Evolutionary conservation across 2,113 vertebrate genomes (phyloP).

Genomic region (Sclerurus mexicanus): DNA sequence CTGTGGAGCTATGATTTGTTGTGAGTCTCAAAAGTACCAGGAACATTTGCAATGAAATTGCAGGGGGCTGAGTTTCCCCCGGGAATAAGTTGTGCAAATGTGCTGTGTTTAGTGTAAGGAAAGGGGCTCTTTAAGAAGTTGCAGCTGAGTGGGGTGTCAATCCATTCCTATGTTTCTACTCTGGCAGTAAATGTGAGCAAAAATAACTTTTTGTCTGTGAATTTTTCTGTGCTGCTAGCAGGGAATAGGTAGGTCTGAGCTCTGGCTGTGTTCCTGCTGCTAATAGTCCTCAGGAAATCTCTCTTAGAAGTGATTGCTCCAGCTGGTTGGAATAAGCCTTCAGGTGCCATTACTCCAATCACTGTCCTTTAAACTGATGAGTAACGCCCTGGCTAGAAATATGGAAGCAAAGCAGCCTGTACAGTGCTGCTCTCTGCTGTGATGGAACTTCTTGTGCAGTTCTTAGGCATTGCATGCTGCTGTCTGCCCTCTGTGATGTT

Average conservation of each 20-base stretch:
- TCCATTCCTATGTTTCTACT: background rate
- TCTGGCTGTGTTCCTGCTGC: background rate
- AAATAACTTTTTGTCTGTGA: background rate
- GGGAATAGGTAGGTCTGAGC: background rate
- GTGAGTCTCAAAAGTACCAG: background rate
- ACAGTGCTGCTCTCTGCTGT: background rate
- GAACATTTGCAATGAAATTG: background rate
- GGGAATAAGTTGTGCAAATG: background rate
- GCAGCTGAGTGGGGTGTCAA: background rate
- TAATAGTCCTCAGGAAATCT: background rate
- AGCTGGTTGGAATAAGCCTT: background rate
- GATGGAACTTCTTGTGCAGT: background rate
- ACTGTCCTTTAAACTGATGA: background rate
- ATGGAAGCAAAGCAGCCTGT: background rate
- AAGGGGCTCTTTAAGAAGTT: background rate
- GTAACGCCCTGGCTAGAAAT: background rate
- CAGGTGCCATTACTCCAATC: background rate
- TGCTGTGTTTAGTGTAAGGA: background rate
- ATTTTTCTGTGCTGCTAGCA: background rate
- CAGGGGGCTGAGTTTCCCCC: background rate
- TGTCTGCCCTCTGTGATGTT: background rate
- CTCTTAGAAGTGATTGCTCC: background rate
- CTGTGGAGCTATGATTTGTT: background rate
- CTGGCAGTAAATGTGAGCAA: background rate
- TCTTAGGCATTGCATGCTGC: background rate